Conservation (phyloP, 2,888 invertebrate genomes). For the Loripinus fragilis region DNA sequence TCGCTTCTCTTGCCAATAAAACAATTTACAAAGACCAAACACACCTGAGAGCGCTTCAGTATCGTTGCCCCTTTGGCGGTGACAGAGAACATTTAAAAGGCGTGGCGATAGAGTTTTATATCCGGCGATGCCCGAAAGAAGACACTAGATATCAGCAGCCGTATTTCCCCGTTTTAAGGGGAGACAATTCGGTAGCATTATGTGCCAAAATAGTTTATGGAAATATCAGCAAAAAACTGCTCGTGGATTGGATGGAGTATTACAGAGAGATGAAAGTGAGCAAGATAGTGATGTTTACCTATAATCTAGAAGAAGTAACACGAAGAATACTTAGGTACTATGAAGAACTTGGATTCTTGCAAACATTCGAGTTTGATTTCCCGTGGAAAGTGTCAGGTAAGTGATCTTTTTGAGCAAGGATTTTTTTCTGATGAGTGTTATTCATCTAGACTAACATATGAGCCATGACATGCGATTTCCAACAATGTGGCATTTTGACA, state of each 20-base stretch:
- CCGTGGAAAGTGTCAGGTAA: constrained; percentile 40
- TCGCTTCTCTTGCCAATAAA: background rate
- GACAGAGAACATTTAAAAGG: constrained; percentile 22
- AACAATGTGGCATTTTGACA: too few relatives aligned
- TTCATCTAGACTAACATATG: too few relatives aligned
- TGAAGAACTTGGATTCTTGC: constrained; percentile 32
- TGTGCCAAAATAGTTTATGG: constrained; percentile 52
- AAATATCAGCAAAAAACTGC: constrained; percentile 30
- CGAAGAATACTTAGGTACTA: constrained; percentile 33
- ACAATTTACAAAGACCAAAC: background rate
- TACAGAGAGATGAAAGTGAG: constrained; percentile 48
- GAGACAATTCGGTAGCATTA: constrained; percentile 35
- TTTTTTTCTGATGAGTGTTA: too few relatives aligned
- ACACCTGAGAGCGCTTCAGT: constrained; percentile 23
- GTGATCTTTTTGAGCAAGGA: too few relatives aligned
- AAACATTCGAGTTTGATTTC: constrained; percentile 39
- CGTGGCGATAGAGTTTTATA: constrained; percentile 29
- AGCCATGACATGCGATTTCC: too few relatives aligned
- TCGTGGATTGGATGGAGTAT: constrained; percentile 52
- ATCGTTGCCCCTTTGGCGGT: constrained; percentile 39
- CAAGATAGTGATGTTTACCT: constrained; percentile 40
- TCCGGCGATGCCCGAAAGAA: constrained; percentile 25
- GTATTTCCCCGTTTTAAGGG: constrained; percentile 11
- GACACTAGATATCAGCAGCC: constrained; percentile 19
- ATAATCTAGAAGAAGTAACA: constrained; percentile 29